Conservation (phyloP, 2,888 invertebrate species). For the Melitaea athalia region DNA sequence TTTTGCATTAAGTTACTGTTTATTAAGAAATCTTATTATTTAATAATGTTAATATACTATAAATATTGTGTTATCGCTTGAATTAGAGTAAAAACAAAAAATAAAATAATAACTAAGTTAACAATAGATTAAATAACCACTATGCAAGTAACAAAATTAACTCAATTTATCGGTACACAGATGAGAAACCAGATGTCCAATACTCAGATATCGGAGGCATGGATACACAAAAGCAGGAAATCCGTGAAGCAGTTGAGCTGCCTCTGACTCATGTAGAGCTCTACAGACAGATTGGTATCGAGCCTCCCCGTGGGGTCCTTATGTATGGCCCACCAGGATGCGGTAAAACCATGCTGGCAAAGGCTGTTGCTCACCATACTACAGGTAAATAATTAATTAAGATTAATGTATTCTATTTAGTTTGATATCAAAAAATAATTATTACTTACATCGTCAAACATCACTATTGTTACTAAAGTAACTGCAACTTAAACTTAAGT, state of each 20-base stretch:
- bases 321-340: conserved; percentile 99
- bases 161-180: conserved; percentile 60
- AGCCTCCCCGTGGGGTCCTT: conserved; percentile 98
- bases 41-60: no score
- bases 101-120: neutral
- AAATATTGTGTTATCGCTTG: no score
- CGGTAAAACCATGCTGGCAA: conserved; percentile 99
- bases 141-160: neutral
- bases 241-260: conserved; percentile 98
- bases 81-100: no score
- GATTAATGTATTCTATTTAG: no score
- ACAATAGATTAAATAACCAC: neutral
- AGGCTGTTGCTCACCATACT: conserved; percentile 99
- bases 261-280: conserved; percentile 99
- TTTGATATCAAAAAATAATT: no score
- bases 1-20: no score
- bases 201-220: conserved; percentile 99
- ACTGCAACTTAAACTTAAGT: no score
- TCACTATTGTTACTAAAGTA: no score
- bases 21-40: no score
- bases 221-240: conserved; percentile 99
- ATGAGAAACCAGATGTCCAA: conserved; percentile 98
- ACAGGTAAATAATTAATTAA: conserved; percentile 84
- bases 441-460: no score
- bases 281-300: conserved; percentile 99